Evolutionary conservation across 1,140 invertebrate genomes (phyloP).

Genomic region (Macrocentrus cingulum): DNA sequence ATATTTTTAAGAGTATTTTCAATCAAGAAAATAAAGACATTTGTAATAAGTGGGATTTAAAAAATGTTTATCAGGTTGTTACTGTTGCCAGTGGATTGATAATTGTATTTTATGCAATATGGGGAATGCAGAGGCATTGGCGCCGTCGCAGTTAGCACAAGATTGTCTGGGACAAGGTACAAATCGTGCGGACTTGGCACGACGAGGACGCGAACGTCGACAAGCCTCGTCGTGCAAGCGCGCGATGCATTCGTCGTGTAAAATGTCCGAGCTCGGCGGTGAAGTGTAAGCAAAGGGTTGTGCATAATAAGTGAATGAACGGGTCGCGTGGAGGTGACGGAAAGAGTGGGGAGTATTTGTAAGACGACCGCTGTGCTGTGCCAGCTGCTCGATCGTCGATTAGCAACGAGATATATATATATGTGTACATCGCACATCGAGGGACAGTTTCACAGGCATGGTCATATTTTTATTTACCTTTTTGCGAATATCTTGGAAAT

Average conservation of each 20-base stretch:
- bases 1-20: slow-evolving; percentile 24
- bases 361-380: slow-evolving; percentile 31
- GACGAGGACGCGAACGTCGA: neutral
- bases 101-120: neutral
- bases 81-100: neutral
- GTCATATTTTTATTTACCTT: neutral
- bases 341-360: slow-evolving; percentile 27
- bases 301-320: neutral
- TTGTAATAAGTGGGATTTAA: slow-evolving; percentile 18
- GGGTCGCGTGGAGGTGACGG: slow-evolving; percentile 14
- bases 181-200: neutral
- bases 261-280: neutral
- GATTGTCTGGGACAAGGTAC: slow-evolving; percentile 8
- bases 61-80: neutral
- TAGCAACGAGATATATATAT: slow-evolving; percentile 32
- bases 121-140: slow-evolving; percentile 23
- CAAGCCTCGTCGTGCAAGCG: neutral
- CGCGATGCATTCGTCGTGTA: neutral
- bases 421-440: neutral
- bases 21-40: slow-evolving; percentile 3
- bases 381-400: slow-evolving; percentile 33
- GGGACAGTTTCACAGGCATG: neutral
- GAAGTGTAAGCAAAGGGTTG: neutral
- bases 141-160: neutral
- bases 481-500: no score